These are phyloP conservation scores for Pocillopora meandrina DNA, from an alignment of 92 coral and sea anemone genomes.

Conservation along the genomic window DNA sequence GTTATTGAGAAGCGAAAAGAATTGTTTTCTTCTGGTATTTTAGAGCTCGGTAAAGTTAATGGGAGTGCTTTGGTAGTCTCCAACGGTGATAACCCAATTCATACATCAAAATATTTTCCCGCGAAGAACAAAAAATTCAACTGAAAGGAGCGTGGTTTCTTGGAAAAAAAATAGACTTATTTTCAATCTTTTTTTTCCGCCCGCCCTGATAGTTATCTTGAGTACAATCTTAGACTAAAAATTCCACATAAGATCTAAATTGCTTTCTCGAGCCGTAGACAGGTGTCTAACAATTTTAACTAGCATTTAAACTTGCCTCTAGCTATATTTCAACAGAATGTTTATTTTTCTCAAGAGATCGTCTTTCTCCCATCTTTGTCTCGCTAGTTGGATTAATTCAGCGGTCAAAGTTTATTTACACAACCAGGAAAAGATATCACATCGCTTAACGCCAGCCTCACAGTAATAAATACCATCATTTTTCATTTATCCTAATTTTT, in stretches of 20 bases:
- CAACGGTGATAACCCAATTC: conserved; percentile 41
- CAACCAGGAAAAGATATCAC: conserved; percentile 18
- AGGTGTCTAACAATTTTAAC: conserved; percentile 16
- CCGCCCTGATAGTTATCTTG: conserved; percentile 2
- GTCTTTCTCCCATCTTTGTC: conserved; percentile 22
- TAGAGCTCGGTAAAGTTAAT: conserved; percentile 29
- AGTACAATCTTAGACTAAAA: conserved; percentile 26
- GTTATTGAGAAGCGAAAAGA: conserved; percentile 31
- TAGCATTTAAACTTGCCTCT: conserved; percentile 13
- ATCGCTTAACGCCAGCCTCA: background rate
- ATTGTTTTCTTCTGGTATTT: conserved; percentile 26
- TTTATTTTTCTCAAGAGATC: conserved; percentile 46
- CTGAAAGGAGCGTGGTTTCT: conserved; percentile 15
- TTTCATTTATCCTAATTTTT: background rate
- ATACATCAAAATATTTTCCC: background rate
- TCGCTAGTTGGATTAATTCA: conserved; percentile 9
- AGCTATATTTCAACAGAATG: conserved; percentile 29
- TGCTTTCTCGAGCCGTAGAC: background rate
- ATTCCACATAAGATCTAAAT: conserved; percentile 28
- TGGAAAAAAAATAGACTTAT: background rate
- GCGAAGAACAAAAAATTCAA: conserved; percentile 6
- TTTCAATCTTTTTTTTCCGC: background rate
- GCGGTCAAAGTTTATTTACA: conserved; percentile 35
- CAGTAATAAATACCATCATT: background rate
- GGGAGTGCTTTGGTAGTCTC: conserved; percentile 29